Evolutionary conservation across 2,888 invertebrate species (phyloP), one percentile per base, ranked within the genome.

Genomic region (Chironomus riparius): DNA sequence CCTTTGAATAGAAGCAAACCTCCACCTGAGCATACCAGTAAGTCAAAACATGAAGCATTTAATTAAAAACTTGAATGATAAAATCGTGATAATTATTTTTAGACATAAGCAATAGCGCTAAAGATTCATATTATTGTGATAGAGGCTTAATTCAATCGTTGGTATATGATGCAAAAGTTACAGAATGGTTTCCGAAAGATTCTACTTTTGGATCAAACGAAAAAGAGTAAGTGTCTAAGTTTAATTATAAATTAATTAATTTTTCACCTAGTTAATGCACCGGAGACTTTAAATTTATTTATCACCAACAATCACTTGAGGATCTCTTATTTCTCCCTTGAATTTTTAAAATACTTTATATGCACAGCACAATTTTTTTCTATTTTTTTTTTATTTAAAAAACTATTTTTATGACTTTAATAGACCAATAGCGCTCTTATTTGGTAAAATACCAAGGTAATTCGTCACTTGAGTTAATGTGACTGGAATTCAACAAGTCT

Each of bases 381-480:
- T 78, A 79, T 79, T 56, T 5, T 56, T 56, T 56, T 56, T 65
- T 65, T 7, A 4, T 65, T 65, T 5, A 65, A 6, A n/a, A 22
- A 21, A 65, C 65, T 10, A 65, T 65, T 65, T 65, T 65, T 65
- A 65, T 65, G 13, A 21, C 18, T 68, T 61, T 86, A 86, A 84
- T 85, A 91, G 91, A 87, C 93, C 94, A 86, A 93, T 95, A 88
- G 93, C 93, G 86, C 92, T 92, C 88, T 91, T 94, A 91, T 94
- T 94, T 89, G 92, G 93, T 88, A 90, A 93, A 85, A 87, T 94
- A 87, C 91, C 94, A 90, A 95, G 95, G 95, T 95, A 95, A 90
- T 87, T 89, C 90, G 86, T 18, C 21, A 65, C 18, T 21, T 5
- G 18, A 56, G 56, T 65, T 24, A 47, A 28, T 18, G 38, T 38